Base-by-base conservation (phyloP, 2,888 invertebrate genomes). In the Pantelozetes paolii region DNA sequence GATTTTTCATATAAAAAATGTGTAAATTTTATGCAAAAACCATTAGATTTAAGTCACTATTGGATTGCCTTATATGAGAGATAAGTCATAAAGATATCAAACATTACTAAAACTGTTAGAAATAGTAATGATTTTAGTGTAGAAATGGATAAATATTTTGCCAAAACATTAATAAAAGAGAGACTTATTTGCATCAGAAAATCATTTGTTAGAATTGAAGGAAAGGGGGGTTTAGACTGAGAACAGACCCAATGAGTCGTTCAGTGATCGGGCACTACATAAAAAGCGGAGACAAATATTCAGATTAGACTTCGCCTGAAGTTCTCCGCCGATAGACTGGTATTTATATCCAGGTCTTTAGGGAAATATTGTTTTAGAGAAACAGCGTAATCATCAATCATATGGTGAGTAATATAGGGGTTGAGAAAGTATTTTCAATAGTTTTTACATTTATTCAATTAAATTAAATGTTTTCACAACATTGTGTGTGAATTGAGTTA, bases 211-310 rank as follows among this genome's bases (percentile, higher is more conserved):
- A 36, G 62, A 62, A 26, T 23, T 28, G 6, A 54, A 23, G 26
- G 62, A 62, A 62, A 62, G 36, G 62, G 62, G 32, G 36, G 36
- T 36, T 36, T 8, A 8, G 36, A 8, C 9, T 36, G 36, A 8
- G 36, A 36, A 9, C 36, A 36, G 32, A 1, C 36, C 32, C n/a
- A 32, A 5, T 32, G 62, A 11, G 32, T 1, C 62, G 18, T 32
- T 8, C 32, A 62, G 11, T 32, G 28, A 28, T n/a, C 8, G 18
- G 18, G 18, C 11, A 13, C 23, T 20, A 20, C 23, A 26, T 23
- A 62, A 36, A 62, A 36, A 30, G 18, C 26, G 28, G 62, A 62
- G 62, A 62, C 32, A 62, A 62, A 62, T 36, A 62, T 62, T 62
- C 36, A 32, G 28, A 32, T 62, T 32, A 30, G 30, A 28, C 30